Conservation (phyloP, 1,140 invertebrate genomes). For the Pogonomyrmex californicus region DNA sequence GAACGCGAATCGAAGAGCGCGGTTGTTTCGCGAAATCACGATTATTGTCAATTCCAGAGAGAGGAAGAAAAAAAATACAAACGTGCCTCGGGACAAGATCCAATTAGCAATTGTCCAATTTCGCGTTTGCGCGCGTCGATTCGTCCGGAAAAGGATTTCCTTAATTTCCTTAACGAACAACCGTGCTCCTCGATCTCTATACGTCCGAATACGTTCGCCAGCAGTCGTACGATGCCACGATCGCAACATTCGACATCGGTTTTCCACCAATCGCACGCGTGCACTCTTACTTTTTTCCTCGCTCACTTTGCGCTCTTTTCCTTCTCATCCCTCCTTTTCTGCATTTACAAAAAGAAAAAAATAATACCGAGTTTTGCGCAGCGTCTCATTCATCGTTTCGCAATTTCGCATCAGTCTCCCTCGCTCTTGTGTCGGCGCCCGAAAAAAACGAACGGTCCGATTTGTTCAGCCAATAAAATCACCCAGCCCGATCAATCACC, state of each 20-base stretch:
- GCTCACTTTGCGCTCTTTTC: not conserved
- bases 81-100: not conserved
- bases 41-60: conserved; percentile 14
- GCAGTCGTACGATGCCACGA: conserved; percentile 33
- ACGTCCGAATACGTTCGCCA: conserved; percentile 30
- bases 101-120: conserved; percentile 53
- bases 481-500: conserved; percentile 61
- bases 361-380: conserved; percentile 40
- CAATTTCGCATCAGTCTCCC: conserved; percentile 53
- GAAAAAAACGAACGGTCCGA: conserved; percentile 41
- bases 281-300: not conserved
- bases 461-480: conserved; percentile 65
- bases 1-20: conserved; percentile 42
- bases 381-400: conserved; percentile 50
- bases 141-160: conserved; percentile 46
- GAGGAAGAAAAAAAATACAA: conserved; percentile 23
- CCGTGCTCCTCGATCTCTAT: conserved; percentile 52
- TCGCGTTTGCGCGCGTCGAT: conserved; percentile 35
- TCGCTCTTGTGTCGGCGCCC: conserved; percentile 6
- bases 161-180: conserved; percentile 40
- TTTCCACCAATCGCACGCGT: conserved; percentile 32
- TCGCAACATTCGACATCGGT: conserved; percentile 27
- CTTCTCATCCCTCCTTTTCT: conserved; percentile 9
- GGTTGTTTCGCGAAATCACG: conserved; percentile 22
- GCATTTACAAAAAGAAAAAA: conserved; percentile 56